phyloP scores from a whole-genome alignment of 2,888 invertebrate genomes.

The Nymphalis urticae region DNA sequence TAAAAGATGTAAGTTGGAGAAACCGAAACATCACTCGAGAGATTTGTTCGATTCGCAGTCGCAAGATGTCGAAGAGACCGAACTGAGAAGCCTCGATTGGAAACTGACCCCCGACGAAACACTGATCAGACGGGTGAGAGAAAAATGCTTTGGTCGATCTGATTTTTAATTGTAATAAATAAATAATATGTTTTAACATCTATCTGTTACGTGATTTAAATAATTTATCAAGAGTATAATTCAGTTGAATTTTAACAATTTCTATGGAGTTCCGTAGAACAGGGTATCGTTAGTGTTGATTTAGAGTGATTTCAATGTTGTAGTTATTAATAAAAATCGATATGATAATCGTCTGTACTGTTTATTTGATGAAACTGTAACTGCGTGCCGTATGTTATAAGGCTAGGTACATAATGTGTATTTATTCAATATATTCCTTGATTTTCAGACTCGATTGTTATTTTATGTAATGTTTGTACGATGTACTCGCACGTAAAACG shows the following conservation, averaged over 20 bases:
- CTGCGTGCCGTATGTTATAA: slow-evolving; percentile 7
- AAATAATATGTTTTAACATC: slow-evolving; percentile 38
- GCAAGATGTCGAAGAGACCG: slow-evolving; percentile 58
- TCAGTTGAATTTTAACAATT: slow-evolving; percentile 45
- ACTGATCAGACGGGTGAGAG: slow-evolving; percentile 61
- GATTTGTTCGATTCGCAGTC: slow-evolving; percentile 72
- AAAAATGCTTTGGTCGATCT: slow-evolving; percentile 66
- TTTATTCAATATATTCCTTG: neutral
- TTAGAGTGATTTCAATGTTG: slow-evolving; percentile 23
- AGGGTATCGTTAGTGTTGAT: slow-evolving; percentile 58
- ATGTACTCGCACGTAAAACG: slow-evolving; percentile 5
- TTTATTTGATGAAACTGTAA: neutral
- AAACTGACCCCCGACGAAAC: slow-evolving; percentile 64
- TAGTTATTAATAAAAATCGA: slow-evolving; percentile 14
- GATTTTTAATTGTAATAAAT: slow-evolving; percentile 51
- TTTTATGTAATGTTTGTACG: neutral
- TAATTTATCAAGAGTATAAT: slow-evolving; percentile 41
- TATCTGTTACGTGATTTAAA: slow-evolving; percentile 20
- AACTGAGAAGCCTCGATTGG: slow-evolving; percentile 56
- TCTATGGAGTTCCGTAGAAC: slow-evolving; percentile 61
- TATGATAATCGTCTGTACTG: neutral
- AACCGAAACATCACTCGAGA: slow-evolving; percentile 57
- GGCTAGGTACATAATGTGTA: slow-evolving; percentile 1
- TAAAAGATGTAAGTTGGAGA: slow-evolving; percentile 44
- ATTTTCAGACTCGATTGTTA: slow-evolving; percentile 1